These are phyloP conservation scores for Bos javanicus DNA, from an alignment of 2,113 vertebrate species.

Conservation along the genomic window DNA sequence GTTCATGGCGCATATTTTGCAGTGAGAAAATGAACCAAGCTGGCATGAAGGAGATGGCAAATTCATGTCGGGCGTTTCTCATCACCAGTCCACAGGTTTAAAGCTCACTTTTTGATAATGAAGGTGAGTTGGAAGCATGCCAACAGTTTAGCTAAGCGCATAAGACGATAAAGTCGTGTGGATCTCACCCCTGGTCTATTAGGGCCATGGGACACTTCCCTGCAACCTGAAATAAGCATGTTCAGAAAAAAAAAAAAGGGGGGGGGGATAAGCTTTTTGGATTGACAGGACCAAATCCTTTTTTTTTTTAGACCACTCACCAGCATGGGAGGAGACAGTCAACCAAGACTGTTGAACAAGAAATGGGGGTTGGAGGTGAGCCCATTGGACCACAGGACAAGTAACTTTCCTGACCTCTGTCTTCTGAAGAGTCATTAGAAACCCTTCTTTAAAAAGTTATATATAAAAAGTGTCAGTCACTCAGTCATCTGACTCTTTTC, in stretches of 20 bases:
- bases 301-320: background rate
- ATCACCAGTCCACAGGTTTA: fast-evolving
- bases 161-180: fast-evolving
- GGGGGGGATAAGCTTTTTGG: too few species aligned
- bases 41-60: fast-evolving
- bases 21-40: background rate
- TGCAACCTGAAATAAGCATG: background rate
- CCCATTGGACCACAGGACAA: fast-evolving
- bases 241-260: fast-evolving
- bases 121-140: fast-evolving
- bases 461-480: background rate
- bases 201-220: background rate
- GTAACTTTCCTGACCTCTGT: background rate
- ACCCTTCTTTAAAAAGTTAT: background rate
- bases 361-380: fast-evolving
- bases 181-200: background rate
- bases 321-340: fast-evolving
- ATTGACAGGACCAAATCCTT: fast-evolving
- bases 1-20: fast-evolving
- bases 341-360: background rate
- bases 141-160: fast-evolving
- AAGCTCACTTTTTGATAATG: fast-evolving
- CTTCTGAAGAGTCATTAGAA: background rate
- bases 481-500: background rate
- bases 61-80: fast-evolving